These are phyloP conservation scores for Mus spicilegus DNA, from an alignment of 2,113 vertebrate genomes.

Conservation along the genomic window DNA sequence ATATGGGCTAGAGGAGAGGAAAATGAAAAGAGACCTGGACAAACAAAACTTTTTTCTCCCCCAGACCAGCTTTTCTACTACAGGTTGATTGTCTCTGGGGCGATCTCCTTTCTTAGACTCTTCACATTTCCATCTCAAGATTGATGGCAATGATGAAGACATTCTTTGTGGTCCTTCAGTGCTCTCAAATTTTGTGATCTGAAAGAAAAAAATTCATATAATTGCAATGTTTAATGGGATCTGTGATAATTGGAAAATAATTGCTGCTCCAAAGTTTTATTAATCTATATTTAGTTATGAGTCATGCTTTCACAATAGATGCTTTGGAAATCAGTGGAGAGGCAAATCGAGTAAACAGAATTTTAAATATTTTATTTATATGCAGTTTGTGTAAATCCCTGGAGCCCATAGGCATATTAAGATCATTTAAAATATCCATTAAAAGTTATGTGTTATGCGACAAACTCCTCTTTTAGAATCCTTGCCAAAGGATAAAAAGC, in stretches of 20 bases:
- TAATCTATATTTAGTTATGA: conserved; percentile 84
- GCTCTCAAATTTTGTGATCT: conserved; percentile 69
- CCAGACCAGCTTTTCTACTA: neutral
- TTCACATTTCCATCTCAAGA: neutral
- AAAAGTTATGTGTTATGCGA: conserved; percentile 75
- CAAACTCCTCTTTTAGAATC: conserved; percentile 71
- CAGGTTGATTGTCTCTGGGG: neutral
- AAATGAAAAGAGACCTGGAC: neutral
- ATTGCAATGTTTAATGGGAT: conserved; percentile 80
- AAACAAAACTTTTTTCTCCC: neutral
- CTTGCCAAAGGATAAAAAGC: conserved; percentile 73
- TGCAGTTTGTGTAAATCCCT: conserved; percentile 77
- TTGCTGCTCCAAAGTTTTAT: conserved; percentile 82
- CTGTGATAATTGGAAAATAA: conserved; percentile 84
- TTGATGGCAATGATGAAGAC: neutral
- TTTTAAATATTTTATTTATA: conserved; percentile 84
- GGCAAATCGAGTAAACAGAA: conserved; percentile 80
- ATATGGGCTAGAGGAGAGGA: neutral
- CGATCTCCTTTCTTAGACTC: neutral
- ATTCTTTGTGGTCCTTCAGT: conserved; percentile 55
- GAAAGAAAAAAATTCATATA: conserved; percentile 73
- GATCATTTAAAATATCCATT: conserved; percentile 82
- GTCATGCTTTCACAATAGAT: conserved; percentile 81
- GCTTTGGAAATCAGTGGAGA: conserved; percentile 77
- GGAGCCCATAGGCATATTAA: conserved; percentile 77